phyloP scores from a whole-genome alignment of 1,140 invertebrate genomes.

The Pseudomyrmex concolor region DNA sequence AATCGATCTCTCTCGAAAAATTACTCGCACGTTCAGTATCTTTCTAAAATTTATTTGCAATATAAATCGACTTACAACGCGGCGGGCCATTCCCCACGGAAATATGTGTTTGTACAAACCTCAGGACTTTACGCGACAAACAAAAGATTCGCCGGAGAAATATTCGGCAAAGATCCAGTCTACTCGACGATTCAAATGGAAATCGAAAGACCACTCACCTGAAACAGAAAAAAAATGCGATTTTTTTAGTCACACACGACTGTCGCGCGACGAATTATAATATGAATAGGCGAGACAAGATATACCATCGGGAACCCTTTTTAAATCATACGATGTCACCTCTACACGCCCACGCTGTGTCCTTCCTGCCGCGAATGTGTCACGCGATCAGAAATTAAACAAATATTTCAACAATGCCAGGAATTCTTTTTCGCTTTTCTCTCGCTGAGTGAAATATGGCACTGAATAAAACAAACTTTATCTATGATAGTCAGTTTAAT shows the following conservation, averaged over 20 bases:
- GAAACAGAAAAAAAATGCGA: constrained; percentile 49
- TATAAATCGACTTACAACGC: background rate
- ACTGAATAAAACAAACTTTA: constrained; percentile 15
- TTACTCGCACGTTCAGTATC: background rate
- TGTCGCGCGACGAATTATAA: constrained; percentile 50
- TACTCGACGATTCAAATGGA: constrained; percentile 60
- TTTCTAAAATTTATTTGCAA: constrained; percentile 11
- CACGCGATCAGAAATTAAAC: constrained; percentile 45
- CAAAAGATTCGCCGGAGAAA: constrained; percentile 5
- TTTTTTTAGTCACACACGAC: constrained; percentile 28
- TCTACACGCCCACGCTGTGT: constrained; percentile 36
- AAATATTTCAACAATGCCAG: constrained; percentile 38
- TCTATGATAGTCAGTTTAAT: constrained; percentile 4
- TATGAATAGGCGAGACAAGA: constrained; percentile 44
- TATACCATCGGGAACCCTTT: constrained; percentile 24
- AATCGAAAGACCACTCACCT: constrained; percentile 64
- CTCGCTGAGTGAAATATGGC: constrained; percentile 12
- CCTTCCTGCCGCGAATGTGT: background rate
- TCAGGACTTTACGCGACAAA: background rate
- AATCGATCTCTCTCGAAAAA: background rate
- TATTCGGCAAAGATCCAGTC: constrained; percentile 11
- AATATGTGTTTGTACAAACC: constrained; percentile 37
- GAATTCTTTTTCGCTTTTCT: constrained; percentile 22
- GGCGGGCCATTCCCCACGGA: background rate
- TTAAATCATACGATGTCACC: constrained; percentile 25